A percentile compares a stretch with the other conserved stretches of the same genome.
phyloP scores from a whole-genome alignment of 2,113 vertebrate species.

The Salminus brasiliensis region DNA sequence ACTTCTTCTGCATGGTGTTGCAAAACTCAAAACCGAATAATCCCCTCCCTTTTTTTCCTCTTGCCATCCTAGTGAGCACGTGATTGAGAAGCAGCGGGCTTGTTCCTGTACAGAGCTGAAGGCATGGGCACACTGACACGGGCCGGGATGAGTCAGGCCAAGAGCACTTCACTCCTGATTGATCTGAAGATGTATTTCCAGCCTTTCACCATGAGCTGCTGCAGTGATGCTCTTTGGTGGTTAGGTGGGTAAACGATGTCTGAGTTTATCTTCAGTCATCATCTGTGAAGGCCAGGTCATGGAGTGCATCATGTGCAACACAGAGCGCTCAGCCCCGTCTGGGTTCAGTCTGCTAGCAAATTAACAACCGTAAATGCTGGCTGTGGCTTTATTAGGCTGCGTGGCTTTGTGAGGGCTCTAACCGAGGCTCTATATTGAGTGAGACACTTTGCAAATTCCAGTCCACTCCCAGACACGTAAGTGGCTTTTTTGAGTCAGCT shows the following conservation, averaged over 20 bases:
- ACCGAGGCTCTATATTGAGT: conserved; percentile 34
- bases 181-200: conserved; percentile 2
- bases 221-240: background rate
- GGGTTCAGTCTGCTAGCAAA: background rate
- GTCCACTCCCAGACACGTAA: conserved; percentile 46
- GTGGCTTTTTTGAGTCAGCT: conserved; percentile 58
- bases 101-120: background rate
- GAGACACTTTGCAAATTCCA: conserved; percentile 45
- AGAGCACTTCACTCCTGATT: background rate
- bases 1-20: background rate
- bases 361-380: background rate
- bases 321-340: too few relatives aligned
- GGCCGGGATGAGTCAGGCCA: conserved; percentile 17
- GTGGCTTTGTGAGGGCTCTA: background rate
- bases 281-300: background rate
- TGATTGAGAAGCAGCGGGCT: conserved; percentile 24
- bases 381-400: background rate
- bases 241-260: background rate
- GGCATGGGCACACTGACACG: background rate
- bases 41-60: background rate
- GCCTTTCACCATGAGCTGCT: background rate
- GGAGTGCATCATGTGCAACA: background rate
- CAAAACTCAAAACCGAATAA: background rate
- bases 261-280: background rate
- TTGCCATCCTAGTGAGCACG: background rate